Evolutionary conservation across 2,113 vertebrate genomes (phyloP).

Genomic region (Datnioides undecimradiatus): DNA sequence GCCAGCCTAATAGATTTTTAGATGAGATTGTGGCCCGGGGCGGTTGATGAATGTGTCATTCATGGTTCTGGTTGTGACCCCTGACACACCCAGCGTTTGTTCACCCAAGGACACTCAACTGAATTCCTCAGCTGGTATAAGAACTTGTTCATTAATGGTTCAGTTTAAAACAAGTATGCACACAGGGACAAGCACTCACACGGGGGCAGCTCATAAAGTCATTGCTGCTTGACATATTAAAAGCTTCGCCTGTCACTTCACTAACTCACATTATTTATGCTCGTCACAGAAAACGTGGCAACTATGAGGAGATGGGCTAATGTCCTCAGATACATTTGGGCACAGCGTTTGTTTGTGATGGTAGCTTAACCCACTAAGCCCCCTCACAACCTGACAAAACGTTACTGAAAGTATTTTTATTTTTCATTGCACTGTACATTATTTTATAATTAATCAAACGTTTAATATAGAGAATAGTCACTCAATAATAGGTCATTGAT

Average conservation of each 20-base stretch:
- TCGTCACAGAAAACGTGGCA: too few species aligned
- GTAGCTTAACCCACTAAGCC: too few species aligned
- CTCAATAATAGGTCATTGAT: too few species aligned
- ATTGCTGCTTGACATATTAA: background rate
- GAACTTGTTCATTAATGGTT: background rate
- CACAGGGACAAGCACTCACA: background rate
- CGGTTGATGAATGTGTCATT: slow-evolving; percentile 50
- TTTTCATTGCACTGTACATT: too few species aligned
- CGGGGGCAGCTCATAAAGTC: background rate
- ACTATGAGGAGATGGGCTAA: too few species aligned
- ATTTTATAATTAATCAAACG: too few species aligned
- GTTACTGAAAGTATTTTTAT: too few species aligned
- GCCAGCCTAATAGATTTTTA: slow-evolving; percentile 62
- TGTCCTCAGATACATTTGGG: too few species aligned
- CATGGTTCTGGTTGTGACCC: slow-evolving; percentile 27
- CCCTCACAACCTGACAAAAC: too few species aligned
- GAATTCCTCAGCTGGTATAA: background rate
- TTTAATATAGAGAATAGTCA: too few species aligned
- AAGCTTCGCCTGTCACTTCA: background rate
- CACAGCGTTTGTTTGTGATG: too few species aligned
- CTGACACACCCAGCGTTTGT: background rate
- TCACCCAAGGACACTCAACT: background rate
- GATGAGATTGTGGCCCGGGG: slow-evolving; percentile 45
- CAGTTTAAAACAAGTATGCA: background rate
- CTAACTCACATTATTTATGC: background rate